Evolutionary conservation across 2,888 invertebrate species (phyloP).

Genomic region (Cartodere bifasciata): DNA sequence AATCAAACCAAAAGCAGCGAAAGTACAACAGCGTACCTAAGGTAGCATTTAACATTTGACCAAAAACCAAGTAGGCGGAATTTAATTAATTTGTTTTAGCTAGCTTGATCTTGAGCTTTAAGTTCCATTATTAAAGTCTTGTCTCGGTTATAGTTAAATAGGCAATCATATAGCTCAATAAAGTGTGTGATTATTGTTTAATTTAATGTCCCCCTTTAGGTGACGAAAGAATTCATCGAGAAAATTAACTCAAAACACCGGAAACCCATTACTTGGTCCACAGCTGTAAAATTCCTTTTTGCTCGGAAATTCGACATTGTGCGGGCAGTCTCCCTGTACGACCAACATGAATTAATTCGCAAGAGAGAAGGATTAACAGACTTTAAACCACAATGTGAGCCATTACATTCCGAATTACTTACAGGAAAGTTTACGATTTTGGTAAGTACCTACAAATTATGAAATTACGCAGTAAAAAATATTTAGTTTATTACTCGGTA

Average conservation of each 20-base stretch:
- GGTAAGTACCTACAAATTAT: constrained; percentile 43
- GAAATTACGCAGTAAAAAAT: constrained; percentile 2
- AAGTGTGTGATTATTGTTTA: constrained; percentile 10
- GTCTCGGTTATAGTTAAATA: no score
- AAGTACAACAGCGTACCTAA: no score
- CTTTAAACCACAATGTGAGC: constrained; percentile 73
- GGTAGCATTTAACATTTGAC: no score
- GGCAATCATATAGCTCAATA: no score
- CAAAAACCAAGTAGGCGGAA: no score
- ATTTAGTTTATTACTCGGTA: no score
- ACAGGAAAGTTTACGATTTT: constrained; percentile 94
- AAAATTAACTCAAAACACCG: constrained; percentile 53
- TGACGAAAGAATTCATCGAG: constrained; percentile 70
- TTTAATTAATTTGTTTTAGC: no score
- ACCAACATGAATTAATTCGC: constrained; percentile 84
- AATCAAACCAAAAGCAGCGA: no score
- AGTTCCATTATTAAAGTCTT: no score
- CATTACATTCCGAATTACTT: constrained; percentile 71
- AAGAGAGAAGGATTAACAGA: constrained; percentile 73
- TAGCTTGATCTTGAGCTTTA: no score
- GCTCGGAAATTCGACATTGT: constrained; percentile 91
- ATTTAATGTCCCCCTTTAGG: constrained; percentile 52
- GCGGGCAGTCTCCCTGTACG: constrained; percentile 80
- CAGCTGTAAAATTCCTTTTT: constrained; percentile 84
- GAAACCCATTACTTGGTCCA: constrained; percentile 61